Percentiles rank a stretch among this genome's conserved stretches.
phyloP scores from a whole-genome alignment of 2,797 vertebrate genomes.

The Sarcophilus harrisii region DNA sequence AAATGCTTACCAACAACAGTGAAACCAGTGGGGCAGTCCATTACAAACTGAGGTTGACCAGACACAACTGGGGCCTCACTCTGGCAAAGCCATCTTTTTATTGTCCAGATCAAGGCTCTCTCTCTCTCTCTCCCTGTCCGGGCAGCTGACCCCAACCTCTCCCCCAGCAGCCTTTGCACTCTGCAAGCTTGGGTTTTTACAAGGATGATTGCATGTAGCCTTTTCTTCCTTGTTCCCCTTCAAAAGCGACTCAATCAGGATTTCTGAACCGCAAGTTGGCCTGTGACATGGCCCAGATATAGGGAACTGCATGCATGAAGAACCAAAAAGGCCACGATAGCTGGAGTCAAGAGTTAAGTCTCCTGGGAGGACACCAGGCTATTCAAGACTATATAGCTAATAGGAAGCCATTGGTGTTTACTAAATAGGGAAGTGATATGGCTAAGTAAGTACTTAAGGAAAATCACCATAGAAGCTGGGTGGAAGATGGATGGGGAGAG shows the following conservation, averaged over 20 bases:
- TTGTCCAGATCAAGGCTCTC: no score
- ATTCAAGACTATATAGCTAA: background rate
- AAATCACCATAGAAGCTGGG: background rate
- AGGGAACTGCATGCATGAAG: background rate
- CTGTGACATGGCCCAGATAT: background rate
- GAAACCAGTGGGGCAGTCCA: background rate
- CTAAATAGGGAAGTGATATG: no score
- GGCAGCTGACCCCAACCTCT: no score
- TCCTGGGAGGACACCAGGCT: background rate
- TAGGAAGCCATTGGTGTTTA: background rate
- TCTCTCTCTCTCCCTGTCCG: no score
- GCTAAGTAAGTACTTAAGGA: background rate
- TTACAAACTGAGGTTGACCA: no score
- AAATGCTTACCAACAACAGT: background rate
- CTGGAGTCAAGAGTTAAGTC: background rate
- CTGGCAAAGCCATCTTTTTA: background rate
- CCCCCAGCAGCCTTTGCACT: no score
- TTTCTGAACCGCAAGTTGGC: background rate
- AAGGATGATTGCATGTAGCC: no score
- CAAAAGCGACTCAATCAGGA: no score
- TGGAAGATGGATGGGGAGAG: background rate
- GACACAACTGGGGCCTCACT: background rate
- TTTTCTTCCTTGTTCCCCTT: background rate
- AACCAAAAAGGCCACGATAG: background rate
- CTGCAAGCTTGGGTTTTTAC: background rate